These are phyloP conservation scores for Leptogaster cylindrica DNA, from an alignment of 2,888 invertebrate genomes.

Conservation along the genomic window DNA sequence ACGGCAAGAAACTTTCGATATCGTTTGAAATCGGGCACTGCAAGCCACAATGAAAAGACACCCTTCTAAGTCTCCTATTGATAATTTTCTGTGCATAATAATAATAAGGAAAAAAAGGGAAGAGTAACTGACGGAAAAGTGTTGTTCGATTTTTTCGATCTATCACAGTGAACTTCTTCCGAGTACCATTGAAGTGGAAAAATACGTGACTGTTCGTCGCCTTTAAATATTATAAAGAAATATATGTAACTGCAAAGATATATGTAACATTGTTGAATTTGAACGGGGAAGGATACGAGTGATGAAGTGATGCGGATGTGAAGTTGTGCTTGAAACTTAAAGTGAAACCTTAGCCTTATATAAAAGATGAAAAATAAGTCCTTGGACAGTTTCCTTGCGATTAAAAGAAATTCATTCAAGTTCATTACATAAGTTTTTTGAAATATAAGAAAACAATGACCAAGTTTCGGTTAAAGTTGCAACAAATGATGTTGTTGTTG, in stretches of 20 bases:
- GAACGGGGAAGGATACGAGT: too few species aligned
- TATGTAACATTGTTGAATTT: background rate
- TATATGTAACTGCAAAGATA: background rate
- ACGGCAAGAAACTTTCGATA: too few species aligned
- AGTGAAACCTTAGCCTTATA: background rate
- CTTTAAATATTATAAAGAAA: background rate
- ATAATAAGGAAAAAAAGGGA: background rate
- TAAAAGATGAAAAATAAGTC: constrained; percentile 11
- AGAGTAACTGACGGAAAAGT: background rate
- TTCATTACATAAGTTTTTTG: too few species aligned
- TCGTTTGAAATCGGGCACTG: constrained; percentile 21
- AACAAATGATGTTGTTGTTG: too few species aligned
- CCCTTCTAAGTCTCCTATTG: background rate
- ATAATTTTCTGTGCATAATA: background rate
- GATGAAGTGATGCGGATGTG: background rate
- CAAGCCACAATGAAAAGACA: too few species aligned
- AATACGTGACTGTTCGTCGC: constrained; percentile 32
- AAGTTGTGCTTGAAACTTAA: background rate
- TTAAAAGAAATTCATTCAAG: too few species aligned
- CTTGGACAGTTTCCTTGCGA: constrained; percentile 1
- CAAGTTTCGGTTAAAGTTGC: too few species aligned
- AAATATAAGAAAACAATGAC: background rate
- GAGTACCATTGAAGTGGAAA: constrained; percentile 9
- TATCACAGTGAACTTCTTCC: background rate
- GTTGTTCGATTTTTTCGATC: background rate